These are phyloP conservation scores for Mythimna loreyi DNA, from an alignment of 2,888 invertebrate species.

Conservation along the genomic window DNA sequence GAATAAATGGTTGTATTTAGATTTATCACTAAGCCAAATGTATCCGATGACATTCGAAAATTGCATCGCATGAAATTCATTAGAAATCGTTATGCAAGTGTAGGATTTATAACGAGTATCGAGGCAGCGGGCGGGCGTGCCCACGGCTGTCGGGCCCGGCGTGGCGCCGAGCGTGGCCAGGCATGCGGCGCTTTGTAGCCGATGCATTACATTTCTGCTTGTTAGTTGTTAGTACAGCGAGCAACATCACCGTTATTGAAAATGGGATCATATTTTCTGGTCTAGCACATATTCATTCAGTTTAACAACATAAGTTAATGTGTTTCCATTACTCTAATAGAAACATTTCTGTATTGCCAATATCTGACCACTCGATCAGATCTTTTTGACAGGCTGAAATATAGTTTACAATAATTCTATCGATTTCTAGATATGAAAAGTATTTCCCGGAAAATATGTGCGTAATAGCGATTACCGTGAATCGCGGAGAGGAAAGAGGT, in stretches of 20 bases:
- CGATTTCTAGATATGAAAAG: slow-evolving; percentile 40
- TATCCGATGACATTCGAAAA: slow-evolving; percentile 63
- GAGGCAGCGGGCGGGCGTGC: slow-evolving; percentile 24
- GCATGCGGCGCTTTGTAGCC: slow-evolving; percentile 51
- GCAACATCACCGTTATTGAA: slow-evolving; percentile 61
- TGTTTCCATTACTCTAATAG: slow-evolving; percentile 29
- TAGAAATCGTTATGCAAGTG: slow-evolving; percentile 71
- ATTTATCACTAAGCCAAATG: slow-evolving; percentile 62
- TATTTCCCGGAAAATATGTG: slow-evolving; percentile 41
- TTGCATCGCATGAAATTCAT: slow-evolving; percentile 65
- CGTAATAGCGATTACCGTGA: slow-evolving; percentile 21
- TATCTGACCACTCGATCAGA: slow-evolving; percentile 42
- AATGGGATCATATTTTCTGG: slow-evolving; percentile 53
- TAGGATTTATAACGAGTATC: slow-evolving; percentile 68
- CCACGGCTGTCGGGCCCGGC: not conserved
- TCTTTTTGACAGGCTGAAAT: slow-evolving; percentile 16
- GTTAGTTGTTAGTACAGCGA: slow-evolving; percentile 59
- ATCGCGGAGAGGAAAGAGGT: slow-evolving; percentile 6
- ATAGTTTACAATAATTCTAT: slow-evolving; percentile 38
- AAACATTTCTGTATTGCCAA: slow-evolving; percentile 37
- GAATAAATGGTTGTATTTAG: slow-evolving; percentile 61
- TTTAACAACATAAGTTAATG: slow-evolving; percentile 27
- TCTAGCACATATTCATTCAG: slow-evolving; percentile 32
- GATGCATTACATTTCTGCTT: slow-evolving; percentile 65
- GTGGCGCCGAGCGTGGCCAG: slow-evolving; percentile 26